phyloP scores from a whole-genome alignment of 2,797 vertebrate species.

The Brachymystax lenok region DNA sequence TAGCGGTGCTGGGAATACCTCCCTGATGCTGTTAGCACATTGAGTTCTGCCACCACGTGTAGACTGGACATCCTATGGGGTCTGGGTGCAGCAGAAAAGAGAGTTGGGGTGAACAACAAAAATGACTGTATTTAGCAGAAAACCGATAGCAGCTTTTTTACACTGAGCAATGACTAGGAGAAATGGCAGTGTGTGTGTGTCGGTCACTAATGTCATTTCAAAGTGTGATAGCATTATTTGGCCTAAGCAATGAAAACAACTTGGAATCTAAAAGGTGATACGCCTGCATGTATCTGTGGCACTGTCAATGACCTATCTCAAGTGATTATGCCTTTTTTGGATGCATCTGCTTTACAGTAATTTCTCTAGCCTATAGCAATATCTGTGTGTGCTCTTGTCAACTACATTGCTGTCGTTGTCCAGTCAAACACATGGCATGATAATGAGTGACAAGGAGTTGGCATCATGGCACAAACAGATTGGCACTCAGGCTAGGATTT shows the following conservation, averaged over 20 bases:
- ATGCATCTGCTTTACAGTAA: too few relatives aligned
- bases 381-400: not conserved
- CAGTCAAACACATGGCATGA: not conserved
- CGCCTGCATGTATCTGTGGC: too few relatives aligned
- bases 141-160: not conserved
- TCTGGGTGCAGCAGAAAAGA: conserved; percentile 15
- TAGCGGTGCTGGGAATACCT: conserved; percentile 45
- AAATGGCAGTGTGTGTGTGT: not conserved
- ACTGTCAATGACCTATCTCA: too few relatives aligned
- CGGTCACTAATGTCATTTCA: not conserved
- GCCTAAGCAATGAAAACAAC: not conserved
- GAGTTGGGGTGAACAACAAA: conserved; percentile 5
- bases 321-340: too few relatives aligned
- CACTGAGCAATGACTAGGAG: not conserved
- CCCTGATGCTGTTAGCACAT: conserved; percentile 24
- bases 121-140: not conserved
- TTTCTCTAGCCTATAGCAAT: not conserved
- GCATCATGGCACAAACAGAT: not conserved
- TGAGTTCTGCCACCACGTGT: conserved; percentile 50
- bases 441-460: not conserved
- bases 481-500: not conserved
- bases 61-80: conserved; percentile 33
- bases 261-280: too few relatives aligned
- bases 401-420: not conserved
- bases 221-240: not conserved